Percentiles rank a stretch among this genome's conserved stretches.
phyloP scores from a whole-genome alignment of 2,888 invertebrate species.

The Gnatocerus cornutus region DNA sequence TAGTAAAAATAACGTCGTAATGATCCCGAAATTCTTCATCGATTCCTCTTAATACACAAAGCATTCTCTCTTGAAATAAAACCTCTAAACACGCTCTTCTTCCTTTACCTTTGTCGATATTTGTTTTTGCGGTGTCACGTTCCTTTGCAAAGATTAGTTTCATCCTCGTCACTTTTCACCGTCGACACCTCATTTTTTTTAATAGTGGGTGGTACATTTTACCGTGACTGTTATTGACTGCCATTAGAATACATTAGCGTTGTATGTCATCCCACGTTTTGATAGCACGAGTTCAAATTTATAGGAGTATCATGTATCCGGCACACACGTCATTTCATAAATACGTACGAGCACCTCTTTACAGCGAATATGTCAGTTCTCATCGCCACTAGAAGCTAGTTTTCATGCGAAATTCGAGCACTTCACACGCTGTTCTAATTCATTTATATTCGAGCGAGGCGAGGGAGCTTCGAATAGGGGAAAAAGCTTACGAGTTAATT shows the following conservation, averaged over 20 bases:
- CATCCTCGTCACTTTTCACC: not conserved
- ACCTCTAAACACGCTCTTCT: not conserved
- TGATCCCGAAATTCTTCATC: constrained; percentile 4
- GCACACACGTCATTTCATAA: constrained; percentile 42
- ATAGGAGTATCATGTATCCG: constrained; percentile 44
- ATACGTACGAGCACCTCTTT: constrained; percentile 44
- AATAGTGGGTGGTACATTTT: not conserved
- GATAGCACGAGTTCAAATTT: constrained; percentile 34
- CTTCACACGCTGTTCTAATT: constrained; percentile 22
- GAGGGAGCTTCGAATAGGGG: not conserved
- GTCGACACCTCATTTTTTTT: not conserved
- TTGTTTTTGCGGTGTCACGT: constrained; percentile 6
- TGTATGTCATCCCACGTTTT: constrained; percentile 31
- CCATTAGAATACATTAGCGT: constrained; percentile 37
- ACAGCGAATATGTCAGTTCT: constrained; percentile 41
- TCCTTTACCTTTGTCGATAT: not conserved
- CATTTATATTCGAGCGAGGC: constrained; percentile 23
- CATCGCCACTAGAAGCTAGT: constrained; percentile 34
- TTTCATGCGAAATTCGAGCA: constrained; percentile 39
- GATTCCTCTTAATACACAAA: constrained; percentile 5
- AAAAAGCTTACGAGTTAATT: constrained; percentile 10
- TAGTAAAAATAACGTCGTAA: constrained; percentile 2
- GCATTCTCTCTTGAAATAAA: constrained; percentile 2
- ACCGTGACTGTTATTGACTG: constrained; percentile 25
- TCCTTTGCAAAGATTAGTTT: constrained; percentile 11